phyloP scores from a whole-genome alignment of 2,888 invertebrate genomes.

The Aelia acuminata region DNA sequence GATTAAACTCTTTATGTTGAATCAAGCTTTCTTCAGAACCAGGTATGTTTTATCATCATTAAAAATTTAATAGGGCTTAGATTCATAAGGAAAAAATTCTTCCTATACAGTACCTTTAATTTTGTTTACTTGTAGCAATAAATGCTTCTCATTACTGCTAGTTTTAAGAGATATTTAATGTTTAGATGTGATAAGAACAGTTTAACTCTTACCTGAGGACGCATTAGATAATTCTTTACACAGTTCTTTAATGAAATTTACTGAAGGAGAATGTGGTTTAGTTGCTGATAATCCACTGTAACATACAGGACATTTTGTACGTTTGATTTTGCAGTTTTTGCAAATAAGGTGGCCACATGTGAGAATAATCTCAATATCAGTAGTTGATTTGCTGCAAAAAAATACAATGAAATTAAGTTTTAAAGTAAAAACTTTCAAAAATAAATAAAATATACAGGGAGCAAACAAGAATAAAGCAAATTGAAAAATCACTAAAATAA shows the following conservation, averaged over 20 bases:
- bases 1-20: no score
- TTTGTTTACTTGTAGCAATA: no score
- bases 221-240: not conserved
- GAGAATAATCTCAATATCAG: not conserved
- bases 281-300: not conserved
- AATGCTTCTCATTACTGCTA: no score
- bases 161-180: no score
- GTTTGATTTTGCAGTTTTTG: not conserved
- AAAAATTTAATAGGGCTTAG: no score
- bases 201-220: not conserved
- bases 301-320: conserved; percentile 36
- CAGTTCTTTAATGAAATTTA: conserved; percentile 33
- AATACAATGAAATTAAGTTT: not conserved
- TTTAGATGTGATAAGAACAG: no score
- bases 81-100: no score
- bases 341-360: conserved; percentile 18
- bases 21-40: no score
- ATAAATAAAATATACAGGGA: not conserved
- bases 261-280: not conserved
- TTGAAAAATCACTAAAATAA: not conserved
- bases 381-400: not conserved
- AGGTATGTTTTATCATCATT: no score
- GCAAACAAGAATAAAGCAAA: no score
- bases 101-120: no score
- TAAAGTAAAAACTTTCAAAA: not conserved